A percentile compares a stretch with the other conserved stretches of the same genome.
These are phyloP conservation scores for Macaria liturata DNA, from an alignment of 2,888 invertebrate species.

Conservation along the genomic window DNA sequence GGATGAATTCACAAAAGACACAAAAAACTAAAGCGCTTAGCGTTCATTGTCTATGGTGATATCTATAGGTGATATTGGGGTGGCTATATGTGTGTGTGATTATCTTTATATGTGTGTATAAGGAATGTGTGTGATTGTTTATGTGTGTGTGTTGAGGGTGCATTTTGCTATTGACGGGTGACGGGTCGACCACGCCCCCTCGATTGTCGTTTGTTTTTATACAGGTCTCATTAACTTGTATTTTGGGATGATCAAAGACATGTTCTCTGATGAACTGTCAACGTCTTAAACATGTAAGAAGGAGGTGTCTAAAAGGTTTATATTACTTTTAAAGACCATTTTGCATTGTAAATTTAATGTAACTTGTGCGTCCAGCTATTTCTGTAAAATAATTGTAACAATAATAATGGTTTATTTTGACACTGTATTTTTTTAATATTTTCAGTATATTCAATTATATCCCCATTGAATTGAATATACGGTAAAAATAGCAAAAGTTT, in stretches of 20 bases:
- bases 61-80: slow-evolving; percentile 53
- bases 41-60: slow-evolving; percentile 65
- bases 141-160: slow-evolving; percentile 51
- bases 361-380: too few relatives aligned
- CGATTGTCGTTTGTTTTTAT: slow-evolving; percentile 67
- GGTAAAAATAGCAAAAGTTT: too few relatives aligned
- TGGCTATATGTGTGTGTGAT: slow-evolving; percentile 50
- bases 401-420: too few relatives aligned
- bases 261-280: background rate
- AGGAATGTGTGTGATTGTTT: slow-evolving; percentile 8
- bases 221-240: slow-evolving; percentile 40
- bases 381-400: too few relatives aligned
- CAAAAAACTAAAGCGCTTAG: slow-evolving; percentile 78
- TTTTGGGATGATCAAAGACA: slow-evolving; percentile 9
- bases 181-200: slow-evolving; percentile 68
- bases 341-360: too few relatives aligned
- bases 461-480: too few relatives aligned
- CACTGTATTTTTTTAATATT: too few relatives aligned
- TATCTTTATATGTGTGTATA: slow-evolving; percentile 34
- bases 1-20: slow-evolving; percentile 64
- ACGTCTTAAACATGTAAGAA: too few relatives aligned
- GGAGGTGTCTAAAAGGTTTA: too few relatives aligned
- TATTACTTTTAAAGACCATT: too few relatives aligned
- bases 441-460: too few relatives aligned
- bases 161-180: slow-evolving; percentile 61